These are phyloP conservation scores for Calliopum simillimum DNA, from an alignment of 2,888 invertebrate species.

Conservation along the genomic window DNA sequence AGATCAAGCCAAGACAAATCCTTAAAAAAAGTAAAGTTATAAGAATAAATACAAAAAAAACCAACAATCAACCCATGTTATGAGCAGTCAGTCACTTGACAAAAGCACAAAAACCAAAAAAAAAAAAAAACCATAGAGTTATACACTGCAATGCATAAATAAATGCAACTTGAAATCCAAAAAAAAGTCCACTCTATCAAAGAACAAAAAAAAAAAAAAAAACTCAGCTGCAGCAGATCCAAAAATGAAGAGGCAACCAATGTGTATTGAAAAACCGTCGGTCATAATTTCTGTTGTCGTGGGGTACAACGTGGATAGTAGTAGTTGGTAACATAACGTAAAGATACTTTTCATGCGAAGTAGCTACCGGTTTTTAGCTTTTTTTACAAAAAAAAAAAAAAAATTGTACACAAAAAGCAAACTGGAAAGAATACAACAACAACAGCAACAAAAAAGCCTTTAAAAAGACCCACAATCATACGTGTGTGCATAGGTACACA, in stretches of 20 bases:
- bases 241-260: slow-evolving; percentile 44
- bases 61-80: not conserved
- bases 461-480: slow-evolving; percentile 44
- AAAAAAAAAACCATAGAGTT: too few relatives aligned
- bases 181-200: slow-evolving; percentile 60
- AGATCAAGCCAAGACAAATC: slow-evolving; percentile 6
- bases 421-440: not conserved
- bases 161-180: slow-evolving; percentile 48
- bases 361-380: slow-evolving; percentile 43
- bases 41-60: not conserved
- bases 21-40: not conserved
- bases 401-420: slow-evolving; percentile 19
- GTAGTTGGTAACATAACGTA: slow-evolving; percentile 30
- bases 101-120: not conserved
- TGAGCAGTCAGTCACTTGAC: not conserved
- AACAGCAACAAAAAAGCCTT: slow-evolving; percentile 52
- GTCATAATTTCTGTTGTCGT: slow-evolving; percentile 39
- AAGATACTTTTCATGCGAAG: slow-evolving; percentile 28
- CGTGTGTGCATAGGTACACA: slow-evolving; percentile 36
- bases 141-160: slow-evolving; percentile 2
- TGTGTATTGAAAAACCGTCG: slow-evolving; percentile 40
- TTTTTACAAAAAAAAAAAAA: too few relatives aligned
- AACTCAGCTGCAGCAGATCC: slow-evolving; percentile 44
- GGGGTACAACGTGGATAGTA: slow-evolving; percentile 10
- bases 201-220: slow-evolving; percentile 39